Percentiles rank a stretch among this genome's conserved stretches.
Evolutionary conservation across 2,113 vertebrate genomes (phyloP).

Genomic region (Silurus asotus): DNA sequence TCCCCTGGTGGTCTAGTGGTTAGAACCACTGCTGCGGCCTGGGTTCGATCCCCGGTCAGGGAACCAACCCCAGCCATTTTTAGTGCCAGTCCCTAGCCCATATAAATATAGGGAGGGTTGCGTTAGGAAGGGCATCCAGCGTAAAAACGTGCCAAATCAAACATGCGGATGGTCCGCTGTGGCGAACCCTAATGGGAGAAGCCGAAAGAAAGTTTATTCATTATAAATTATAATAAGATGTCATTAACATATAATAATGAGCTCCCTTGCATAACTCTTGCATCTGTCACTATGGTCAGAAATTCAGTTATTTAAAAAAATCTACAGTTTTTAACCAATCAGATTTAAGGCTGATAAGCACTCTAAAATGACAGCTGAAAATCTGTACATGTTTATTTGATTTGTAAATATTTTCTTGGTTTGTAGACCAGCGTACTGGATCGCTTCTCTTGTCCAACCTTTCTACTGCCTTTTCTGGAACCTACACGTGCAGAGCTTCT

Average conservation of each 20-base stretch:
- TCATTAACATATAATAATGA: neutral
- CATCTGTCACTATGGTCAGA: neutral
- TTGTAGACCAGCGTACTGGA: conserved; percentile 68
- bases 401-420: neutral
- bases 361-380: neutral
- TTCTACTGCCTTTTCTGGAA: conserved; percentile 66
- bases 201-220: too few species aligned
- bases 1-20: too few species aligned
- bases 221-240: neutral
- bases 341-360: neutral
- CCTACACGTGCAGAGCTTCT: conserved; percentile 68
- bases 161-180: too few species aligned
- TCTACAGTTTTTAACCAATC: neutral
- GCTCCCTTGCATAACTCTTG: neutral
- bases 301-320: neutral
- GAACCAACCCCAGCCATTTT: too few species aligned
- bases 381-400: neutral
- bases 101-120: too few species aligned
- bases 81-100: too few species aligned
- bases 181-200: too few species aligned
- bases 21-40: too few species aligned
- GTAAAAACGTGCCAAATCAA: too few species aligned
- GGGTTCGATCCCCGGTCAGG: too few species aligned
- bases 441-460: conserved; percentile 70
- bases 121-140: too few species aligned